phyloP scores from a whole-genome alignment of 2,888 invertebrate genomes.

The Drosophila multiciliata region DNA sequence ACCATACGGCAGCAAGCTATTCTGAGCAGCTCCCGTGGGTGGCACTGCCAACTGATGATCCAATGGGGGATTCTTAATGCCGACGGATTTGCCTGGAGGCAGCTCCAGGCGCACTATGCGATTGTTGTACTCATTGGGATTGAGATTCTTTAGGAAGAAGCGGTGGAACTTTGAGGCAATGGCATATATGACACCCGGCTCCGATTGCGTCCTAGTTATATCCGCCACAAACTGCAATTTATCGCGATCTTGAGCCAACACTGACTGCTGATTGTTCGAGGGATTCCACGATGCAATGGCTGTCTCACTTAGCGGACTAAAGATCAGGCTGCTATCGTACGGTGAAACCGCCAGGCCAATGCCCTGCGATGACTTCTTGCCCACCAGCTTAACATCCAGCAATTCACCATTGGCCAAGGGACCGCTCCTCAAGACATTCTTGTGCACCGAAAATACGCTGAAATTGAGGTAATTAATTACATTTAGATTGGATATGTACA shows the following conservation, averaged over 20 bases:
- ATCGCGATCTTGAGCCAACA: constrained; percentile 90
- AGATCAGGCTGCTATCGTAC: constrained; percentile 90
- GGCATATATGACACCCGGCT: constrained; percentile 90
- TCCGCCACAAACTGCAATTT: constrained; percentile 92
- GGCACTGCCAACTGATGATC: constrained; percentile 39
- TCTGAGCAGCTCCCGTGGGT: constrained; percentile 42
- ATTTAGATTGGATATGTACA: neutral
- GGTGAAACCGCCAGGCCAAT: constrained; percentile 90
- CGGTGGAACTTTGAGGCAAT: constrained; percentile 92
- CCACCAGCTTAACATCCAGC: constrained; percentile 91
- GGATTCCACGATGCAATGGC: constrained; percentile 93
- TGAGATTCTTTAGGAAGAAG: constrained; percentile 90
- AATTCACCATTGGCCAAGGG: constrained; percentile 90
- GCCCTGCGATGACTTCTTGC: constrained; percentile 94
- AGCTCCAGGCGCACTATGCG: constrained; percentile 88
- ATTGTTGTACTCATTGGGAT: constrained; percentile 89
- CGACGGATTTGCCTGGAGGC: constrained; percentile 28
- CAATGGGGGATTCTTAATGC: constrained; percentile 26
- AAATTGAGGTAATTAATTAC: neutral
- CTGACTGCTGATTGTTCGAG: constrained; percentile 89
- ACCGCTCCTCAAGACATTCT: constrained; percentile 90
- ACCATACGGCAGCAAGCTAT: constrained; percentile 52
- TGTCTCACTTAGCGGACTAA: constrained; percentile 92
- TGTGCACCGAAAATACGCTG: constrained; percentile 91
- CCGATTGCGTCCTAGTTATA: constrained; percentile 88